Percentiles rank a stretch among this genome's conserved stretches.
Evolutionary conservation across 2,888 invertebrate species (phyloP).

Genomic region (Sphaeridia pumilis): DNA sequence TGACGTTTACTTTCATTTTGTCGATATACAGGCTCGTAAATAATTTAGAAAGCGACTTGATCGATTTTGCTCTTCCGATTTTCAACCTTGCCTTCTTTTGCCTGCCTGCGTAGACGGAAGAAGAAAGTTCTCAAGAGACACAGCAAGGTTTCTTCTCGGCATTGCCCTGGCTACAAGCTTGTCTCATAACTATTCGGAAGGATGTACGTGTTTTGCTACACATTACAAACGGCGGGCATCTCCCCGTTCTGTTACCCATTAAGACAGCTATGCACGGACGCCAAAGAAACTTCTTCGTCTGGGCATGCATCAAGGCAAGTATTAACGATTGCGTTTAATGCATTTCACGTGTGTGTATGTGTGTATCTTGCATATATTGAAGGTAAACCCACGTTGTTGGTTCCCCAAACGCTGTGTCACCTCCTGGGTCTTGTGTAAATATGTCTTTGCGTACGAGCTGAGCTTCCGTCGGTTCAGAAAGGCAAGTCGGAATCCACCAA

Average conservation of each 20-base stretch:
- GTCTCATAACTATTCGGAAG: too few species aligned
- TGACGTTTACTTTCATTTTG: constrained; percentile 16
- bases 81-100: neutral
- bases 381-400: neutral
- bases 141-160: too few species aligned
- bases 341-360: constrained; percentile 1
- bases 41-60: constrained; percentile 18
- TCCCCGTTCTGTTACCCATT: too few species aligned
- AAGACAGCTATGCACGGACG: too few species aligned
- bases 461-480: neutral
- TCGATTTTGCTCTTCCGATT: constrained; percentile 9
- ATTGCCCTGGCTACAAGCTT: too few species aligned
- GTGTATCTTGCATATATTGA: too few species aligned
- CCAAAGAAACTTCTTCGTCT: neutral
- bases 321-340: neutral
- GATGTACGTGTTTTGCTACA: too few species aligned
- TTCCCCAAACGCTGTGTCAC: neutral
- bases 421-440: neutral
- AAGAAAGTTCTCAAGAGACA: too few species aligned
- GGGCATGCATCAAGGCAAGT: neutral
- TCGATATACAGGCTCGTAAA: constrained; percentile 17
- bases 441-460: neutral
- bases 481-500: neutral
- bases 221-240: too few species aligned
- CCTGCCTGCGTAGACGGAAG: too few species aligned